Base-by-base conservation (phyloP, 2,113 vertebrate species). In the Rhabdomys dilectus region DNA sequence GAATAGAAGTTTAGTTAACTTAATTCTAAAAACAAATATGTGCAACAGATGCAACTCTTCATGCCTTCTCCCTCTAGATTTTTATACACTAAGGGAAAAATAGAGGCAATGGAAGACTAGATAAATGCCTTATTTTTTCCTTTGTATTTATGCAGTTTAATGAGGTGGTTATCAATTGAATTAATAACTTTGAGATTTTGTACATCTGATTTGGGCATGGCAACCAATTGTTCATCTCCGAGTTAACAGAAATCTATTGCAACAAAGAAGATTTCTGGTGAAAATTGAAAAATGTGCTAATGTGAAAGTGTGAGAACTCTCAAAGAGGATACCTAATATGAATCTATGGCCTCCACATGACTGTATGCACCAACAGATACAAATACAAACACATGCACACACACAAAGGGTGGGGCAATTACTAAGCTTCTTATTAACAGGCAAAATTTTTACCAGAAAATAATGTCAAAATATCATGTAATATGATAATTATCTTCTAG, bases 21-120 rank as follows among this genome's bases (percentile, higher is more conserved):
- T 90, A 72, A 36, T 80, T 92, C 21, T 81, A n/a, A 95, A 94
- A 95, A 39, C 29, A 91, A 96, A 9, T 22, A 84, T 39, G 62
- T 22, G 17, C 42, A 97, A 77, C 45, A 92, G 15, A 88, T 90
- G 39, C 8, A 97, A 81, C 21, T 87, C 68, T 96, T 68, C 91
- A 7, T 58, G 78, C 12, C 24, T 51, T 90, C 95, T 89, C 31
- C 53, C 77, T 7, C 7, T 80, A 68, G 60, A 93, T 26, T 89
- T 85, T 92, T 80, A 6, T 4, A 87, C 88, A 82, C 24, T 48
- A 92, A 95, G 5, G 5, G 9, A 93, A 92, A 70, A 91, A 45
- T 82, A 56, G 31, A 82, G 31, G 16, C 8, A 92, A 96, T 5
- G 3, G 12, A 90, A 95, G 84, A 88, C 10, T 31, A 31, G 29